These are phyloP conservation scores for Chloroceryle inda DNA, from an alignment of 2,797 vertebrate genomes.

Conservation along the genomic window DNA sequence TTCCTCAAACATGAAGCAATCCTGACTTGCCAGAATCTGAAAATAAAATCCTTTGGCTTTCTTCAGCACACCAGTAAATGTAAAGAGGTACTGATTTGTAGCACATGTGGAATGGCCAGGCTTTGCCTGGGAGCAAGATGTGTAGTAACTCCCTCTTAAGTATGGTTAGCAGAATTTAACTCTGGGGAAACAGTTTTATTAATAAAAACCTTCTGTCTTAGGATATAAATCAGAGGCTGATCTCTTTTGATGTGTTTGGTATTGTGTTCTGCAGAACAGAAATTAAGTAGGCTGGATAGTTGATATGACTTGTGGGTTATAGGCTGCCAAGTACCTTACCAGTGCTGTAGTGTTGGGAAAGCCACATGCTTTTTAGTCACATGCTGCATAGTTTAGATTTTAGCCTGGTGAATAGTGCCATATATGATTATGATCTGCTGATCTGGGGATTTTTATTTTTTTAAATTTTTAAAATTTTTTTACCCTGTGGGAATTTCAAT, in stretches of 20 bases:
- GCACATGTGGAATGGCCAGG: constrained; percentile 35
- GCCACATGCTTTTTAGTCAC: constrained; percentile 16
- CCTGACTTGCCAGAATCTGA: constrained; percentile 7
- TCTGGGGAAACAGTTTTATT: constrained; percentile 61
- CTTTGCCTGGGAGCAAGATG: constrained; percentile 66
- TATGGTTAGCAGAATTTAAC: constrained; percentile 55
- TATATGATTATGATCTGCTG: constrained; percentile 2
- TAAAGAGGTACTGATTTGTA: constrained; percentile 54
- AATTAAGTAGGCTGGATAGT: neutral
- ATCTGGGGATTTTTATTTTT: neutral
- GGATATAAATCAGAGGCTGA: neutral
- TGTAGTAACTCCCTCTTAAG: constrained; percentile 54
- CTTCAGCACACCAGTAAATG: constrained; percentile 6
- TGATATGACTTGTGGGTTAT: neutral
- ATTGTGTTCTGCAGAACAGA: neutral
- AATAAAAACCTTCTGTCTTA: constrained; percentile 59
- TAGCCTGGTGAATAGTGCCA: neutral
- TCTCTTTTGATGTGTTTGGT: constrained; percentile 58
- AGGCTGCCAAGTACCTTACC: neutral
- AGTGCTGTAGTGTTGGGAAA: neutral
- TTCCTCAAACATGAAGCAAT: constrained; percentile 27
- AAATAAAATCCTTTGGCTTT: constrained; percentile 33
- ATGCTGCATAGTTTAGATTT: constrained; percentile 33
- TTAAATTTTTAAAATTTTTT: neutral
- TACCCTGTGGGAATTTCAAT: neutral